Conservation (phyloP, 2,797 vertebrate species). For the Coluber constrictor region DNA sequence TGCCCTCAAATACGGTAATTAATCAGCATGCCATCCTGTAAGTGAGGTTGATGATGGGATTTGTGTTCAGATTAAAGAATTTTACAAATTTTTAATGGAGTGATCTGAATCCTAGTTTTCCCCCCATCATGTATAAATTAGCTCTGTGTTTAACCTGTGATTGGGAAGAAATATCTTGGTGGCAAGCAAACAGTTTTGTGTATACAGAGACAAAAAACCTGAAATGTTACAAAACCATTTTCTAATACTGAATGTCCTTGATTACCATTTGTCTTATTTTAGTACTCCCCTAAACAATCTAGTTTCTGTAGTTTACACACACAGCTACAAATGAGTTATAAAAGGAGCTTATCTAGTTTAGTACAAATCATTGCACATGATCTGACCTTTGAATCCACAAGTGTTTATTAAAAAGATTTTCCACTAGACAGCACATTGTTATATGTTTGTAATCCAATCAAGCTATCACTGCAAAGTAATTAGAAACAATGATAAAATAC, state of each 20-base stretch:
- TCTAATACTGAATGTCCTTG: not conserved
- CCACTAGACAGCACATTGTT: conserved; percentile 53
- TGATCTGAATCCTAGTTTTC: not conserved
- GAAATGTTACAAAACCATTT: not conserved
- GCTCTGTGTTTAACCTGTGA: not conserved
- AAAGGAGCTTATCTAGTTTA: conserved; percentile 50
- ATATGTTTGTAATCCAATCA: conserved; percentile 46
- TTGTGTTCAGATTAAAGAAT: not conserved
- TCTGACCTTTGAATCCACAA: conserved; percentile 61
- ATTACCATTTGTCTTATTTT: conserved; percentile 5
- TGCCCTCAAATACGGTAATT: not conserved
- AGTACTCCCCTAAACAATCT: conserved; percentile 17
- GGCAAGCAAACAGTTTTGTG: not conserved
- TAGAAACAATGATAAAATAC: conserved; percentile 46
- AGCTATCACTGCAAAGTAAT: conserved; percentile 33
- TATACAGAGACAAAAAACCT: not conserved
- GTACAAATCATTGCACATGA: conserved; percentile 51
- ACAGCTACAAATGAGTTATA: conserved; percentile 36
- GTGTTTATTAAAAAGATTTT: conserved; percentile 52
- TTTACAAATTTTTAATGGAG: not conserved
- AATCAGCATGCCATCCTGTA: not conserved
- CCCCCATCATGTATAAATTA: not conserved
- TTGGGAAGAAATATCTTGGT: not conserved
- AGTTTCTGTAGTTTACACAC: conserved; percentile 26
- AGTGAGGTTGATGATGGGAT: not conserved